Conservation (phyloP, 2,797 vertebrate species). For the Sandelia bainsii region DNA sequence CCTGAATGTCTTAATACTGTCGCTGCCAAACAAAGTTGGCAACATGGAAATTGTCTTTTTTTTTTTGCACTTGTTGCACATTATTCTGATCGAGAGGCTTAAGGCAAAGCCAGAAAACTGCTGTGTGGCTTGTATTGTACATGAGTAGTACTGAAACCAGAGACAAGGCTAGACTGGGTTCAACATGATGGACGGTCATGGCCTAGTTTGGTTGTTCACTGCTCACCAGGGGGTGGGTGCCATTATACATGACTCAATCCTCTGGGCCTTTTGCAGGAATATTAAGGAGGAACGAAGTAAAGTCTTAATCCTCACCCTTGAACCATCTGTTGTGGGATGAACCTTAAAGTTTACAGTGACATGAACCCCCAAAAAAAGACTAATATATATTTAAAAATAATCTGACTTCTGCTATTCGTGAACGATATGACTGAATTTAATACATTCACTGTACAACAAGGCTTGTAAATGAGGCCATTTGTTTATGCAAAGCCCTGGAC, state of each 20-base stretch:
- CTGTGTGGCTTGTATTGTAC: conserved; percentile 1
- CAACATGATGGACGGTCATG: conserved; percentile 56
- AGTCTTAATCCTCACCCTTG: conserved; percentile 73
- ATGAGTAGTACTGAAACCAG: conserved; percentile 5
- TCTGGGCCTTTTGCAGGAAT: conserved; percentile 57
- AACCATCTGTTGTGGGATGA: conserved; percentile 71
- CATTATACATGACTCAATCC: conserved; percentile 69
- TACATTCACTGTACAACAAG: neutral
- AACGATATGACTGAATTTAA: conserved; percentile 9
- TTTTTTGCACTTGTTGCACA: conserved; percentile 10
- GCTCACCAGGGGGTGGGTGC: conserved; percentile 59
- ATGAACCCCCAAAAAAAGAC: conserved; percentile 22
- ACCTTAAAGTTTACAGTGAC: conserved; percentile 41
- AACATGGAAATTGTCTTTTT: neutral
- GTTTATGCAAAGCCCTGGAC: conserved; percentile 59
- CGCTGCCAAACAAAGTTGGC: neutral
- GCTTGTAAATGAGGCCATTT: conserved; percentile 59
- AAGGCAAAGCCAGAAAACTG: neutral
- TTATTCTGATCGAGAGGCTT: neutral
- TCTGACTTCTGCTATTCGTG: conserved; percentile 1
- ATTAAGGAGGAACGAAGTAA: conserved; percentile 65
- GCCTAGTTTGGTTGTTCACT: conserved; percentile 61
- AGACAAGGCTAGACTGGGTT: conserved; percentile 30
- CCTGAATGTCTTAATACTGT: neutral
- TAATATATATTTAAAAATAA: neutral